Evolutionary conservation across 2,797 vertebrate species (phyloP), one percentile per base, ranked within the genome.

Genomic region (Leuciscus waleckii): DNA sequence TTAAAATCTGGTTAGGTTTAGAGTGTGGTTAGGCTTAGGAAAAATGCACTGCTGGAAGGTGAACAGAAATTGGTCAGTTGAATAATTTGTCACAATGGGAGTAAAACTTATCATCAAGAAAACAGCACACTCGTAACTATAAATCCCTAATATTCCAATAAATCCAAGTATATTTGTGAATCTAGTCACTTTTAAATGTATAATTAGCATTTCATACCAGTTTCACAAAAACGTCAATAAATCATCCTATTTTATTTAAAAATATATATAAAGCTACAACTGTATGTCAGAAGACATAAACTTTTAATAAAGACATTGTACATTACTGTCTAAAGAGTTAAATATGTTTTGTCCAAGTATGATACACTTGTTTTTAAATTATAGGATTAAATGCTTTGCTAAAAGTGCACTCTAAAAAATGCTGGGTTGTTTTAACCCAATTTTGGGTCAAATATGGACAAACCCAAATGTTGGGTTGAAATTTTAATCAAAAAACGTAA

Each of bases 1-100:
- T 79, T 67, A 46, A 79, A 79, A 49, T 29, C 35, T 58, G 75
- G 75, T 39, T 77, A 61, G 73, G 54, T 77, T 77, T 61, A 77
- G 75, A 61, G 75, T 26, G n/a, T 5, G 56, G 76, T 63, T 61
- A 78, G 37, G 35, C 7, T 77, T 77, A 41, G 14, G 23, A 61
- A 78, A 56, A 61, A 78, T 78, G 14, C 14, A 17, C 8, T 63
- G n/a, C 56, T 63, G 76, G 37, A 78, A 78, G n/a, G 0, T 41
- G 23, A 21, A 26, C 8, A 61, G 23, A 61, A 78, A 43, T 78
- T 61, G 37, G 56, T 43, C 21, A 0, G 32, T 9, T 76, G 51
- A 56, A 56, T 51, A 13, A 39, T 37, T 76, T 56, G 49, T 56
- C 8, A 2, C 7, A 77, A 58, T 77, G 8, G 75, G 37, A 41